Percentiles rank a stretch among this genome's conserved stretches.
phyloP scores from a whole-genome alignment of 2,797 vertebrate species.

The Liparis tanakae region DNA sequence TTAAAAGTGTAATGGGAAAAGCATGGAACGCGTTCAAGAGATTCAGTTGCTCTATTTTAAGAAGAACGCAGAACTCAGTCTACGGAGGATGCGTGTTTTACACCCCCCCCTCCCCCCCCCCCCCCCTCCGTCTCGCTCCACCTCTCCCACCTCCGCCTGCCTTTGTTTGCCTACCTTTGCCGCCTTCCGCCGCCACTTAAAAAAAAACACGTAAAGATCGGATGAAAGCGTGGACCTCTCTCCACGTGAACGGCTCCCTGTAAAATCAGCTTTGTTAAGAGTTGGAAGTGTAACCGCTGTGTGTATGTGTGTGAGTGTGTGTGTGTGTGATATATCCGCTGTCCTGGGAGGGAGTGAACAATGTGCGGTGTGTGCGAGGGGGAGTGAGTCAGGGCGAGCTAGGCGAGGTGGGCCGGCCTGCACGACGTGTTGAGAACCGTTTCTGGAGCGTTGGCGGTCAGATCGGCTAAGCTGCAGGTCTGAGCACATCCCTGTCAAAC shows the following conservation, averaged over 20 bases:
- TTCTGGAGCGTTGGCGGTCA: slow-evolving; percentile 53
- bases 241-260: slow-evolving; percentile 14
- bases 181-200: slow-evolving; percentile 1
- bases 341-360: slow-evolving; percentile 10
- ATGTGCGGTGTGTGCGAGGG: slow-evolving; percentile 10
- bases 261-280: slow-evolving; percentile 14
- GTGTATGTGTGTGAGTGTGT: not conserved
- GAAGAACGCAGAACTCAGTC: not conserved
- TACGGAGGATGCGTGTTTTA: slow-evolving; percentile 6
- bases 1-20: not conserved
- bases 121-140: slow-evolving; percentile 24
- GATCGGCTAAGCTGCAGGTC: slow-evolving; percentile 51
- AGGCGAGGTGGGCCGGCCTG: slow-evolving; percentile 39
- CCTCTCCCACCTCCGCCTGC: slow-evolving; percentile 16
- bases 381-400: slow-evolving; percentile 17
- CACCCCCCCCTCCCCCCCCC: slow-evolving; percentile 27
- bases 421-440: slow-evolving; percentile 67
- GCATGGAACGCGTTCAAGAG: not conserved
- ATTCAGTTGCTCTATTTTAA: not conserved
- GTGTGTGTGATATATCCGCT: not conserved
- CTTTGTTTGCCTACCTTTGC: slow-evolving; percentile 48
- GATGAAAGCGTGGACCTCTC: slow-evolving; percentile 11
- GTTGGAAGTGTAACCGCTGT: not conserved
- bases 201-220: not conserved
- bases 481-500: slow-evolving; percentile 42